Evolutionary conservation across 2,888 invertebrate genomes (phyloP).

Genomic region (Melieria picta): DNA sequence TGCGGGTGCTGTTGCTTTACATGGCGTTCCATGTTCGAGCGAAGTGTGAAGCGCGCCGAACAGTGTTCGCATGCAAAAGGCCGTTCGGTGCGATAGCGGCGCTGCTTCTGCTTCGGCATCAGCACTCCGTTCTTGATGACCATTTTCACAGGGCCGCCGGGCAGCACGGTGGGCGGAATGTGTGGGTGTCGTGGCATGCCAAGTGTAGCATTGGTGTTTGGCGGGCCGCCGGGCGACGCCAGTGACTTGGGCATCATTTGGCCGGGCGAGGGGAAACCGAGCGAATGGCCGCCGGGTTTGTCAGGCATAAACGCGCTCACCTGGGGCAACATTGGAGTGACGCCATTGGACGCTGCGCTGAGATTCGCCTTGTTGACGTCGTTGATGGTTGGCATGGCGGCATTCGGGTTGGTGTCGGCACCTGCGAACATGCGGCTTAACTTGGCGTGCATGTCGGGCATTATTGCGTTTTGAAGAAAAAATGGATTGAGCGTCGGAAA

Average conservation of each 20-base stretch:
- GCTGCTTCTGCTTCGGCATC: constrained; percentile 91
- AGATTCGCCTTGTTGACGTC: constrained; percentile 37
- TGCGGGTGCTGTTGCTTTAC: constrained; percentile 95
- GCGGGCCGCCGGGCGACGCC: constrained; percentile 28
- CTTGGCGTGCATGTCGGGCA: constrained; percentile 68
- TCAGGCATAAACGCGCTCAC: constrained; percentile 45
- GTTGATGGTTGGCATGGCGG: constrained; percentile 20
- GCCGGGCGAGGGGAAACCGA: constrained; percentile 45
- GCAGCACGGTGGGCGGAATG: constrained; percentile 50
- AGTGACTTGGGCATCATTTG: constrained; percentile 51
- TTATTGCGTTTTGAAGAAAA: constrained; percentile 71
- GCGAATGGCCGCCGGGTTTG: constrained; percentile 43
- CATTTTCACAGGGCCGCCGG: constrained; percentile 77
- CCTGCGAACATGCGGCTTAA: constrained; percentile 65
- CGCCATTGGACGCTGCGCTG: constrained; percentile 28
- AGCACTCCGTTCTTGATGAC: constrained; percentile 89
- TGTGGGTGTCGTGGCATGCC: constrained; percentile 44
- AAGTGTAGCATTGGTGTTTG: constrained; percentile 29
- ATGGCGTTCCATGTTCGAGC: constrained; percentile 95
- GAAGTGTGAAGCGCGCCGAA: constrained; percentile 86
- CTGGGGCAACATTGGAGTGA: constrained; percentile 38
- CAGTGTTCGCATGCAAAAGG: constrained; percentile 93
- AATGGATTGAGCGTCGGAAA: constrained; percentile 74
- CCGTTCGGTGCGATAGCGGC: constrained; percentile 88
- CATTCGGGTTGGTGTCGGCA: constrained; percentile 20